phyloP scores from a whole-genome alignment of 2,888 invertebrate species.

The Oscheius sp. region DNA sequence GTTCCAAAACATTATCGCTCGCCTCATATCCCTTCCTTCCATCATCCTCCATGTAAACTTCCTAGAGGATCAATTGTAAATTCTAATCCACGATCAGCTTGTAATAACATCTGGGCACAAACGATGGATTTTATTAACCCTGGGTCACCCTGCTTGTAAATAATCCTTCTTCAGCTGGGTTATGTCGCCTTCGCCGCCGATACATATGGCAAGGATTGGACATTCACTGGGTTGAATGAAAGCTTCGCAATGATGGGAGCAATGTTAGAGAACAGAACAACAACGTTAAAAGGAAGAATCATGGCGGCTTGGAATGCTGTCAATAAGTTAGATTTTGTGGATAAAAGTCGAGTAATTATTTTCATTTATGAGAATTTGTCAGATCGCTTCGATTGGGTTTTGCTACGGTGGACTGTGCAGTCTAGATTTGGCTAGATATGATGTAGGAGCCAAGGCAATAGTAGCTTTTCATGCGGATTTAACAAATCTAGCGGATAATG shows the following conservation, averaged over 20 bases:
- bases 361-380: background rate
- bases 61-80: too few relatives aligned
- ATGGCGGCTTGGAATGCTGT: slow-evolving; percentile 49
- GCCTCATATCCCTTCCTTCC: too few relatives aligned
- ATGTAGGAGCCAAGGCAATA: slow-evolving; percentile 52
- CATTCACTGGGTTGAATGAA: slow-evolving; percentile 41
- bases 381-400: slow-evolving; percentile 62
- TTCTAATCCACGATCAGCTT: too few relatives aligned
- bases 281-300: slow-evolving; percentile 49
- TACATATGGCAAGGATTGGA: slow-evolving; percentile 60
- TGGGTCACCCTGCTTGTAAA: background rate
- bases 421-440: slow-evolving; percentile 59
- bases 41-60: too few relatives aligned
- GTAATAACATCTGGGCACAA: too few relatives aligned
- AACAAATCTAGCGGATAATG: slow-evolving; percentile 42
- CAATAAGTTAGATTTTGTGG: slow-evolving; percentile 42
- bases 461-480: slow-evolving; percentile 63
- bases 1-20: too few relatives aligned
- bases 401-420: slow-evolving; percentile 64
- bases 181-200: slow-evolving; percentile 65
- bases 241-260: slow-evolving; percentile 48
- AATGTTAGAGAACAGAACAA: slow-evolving; percentile 34
- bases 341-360: slow-evolving; percentile 30
- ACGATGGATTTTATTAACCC: too few relatives aligned
- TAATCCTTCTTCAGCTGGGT: slow-evolving; percentile 50